These are phyloP conservation scores for Hedya salicella DNA, from an alignment of 2,888 invertebrate genomes.

Conservation along the genomic window DNA sequence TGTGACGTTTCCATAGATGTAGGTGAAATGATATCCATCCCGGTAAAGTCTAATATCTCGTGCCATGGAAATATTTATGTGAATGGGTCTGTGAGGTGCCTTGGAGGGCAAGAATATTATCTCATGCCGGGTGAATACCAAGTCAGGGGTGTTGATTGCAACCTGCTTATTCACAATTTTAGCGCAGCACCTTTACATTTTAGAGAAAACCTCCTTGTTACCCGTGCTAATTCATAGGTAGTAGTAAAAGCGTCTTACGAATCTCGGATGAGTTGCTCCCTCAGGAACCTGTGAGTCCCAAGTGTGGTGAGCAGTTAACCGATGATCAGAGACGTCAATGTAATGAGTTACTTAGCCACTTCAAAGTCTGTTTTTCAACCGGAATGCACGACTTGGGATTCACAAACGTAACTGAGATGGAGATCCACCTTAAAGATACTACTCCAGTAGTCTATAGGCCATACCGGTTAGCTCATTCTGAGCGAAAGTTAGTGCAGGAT, in stretches of 20 bases:
- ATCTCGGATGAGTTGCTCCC: too few species aligned
- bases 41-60: background rate
- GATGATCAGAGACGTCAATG: too few species aligned
- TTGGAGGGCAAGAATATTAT: background rate
- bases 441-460: conserved; percentile 42
- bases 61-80: background rate
- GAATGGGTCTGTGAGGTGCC: background rate
- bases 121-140: background rate
- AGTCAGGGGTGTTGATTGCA: background rate
- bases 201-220: too few species aligned
- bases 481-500: conserved; percentile 36
- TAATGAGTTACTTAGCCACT: too few species aligned
- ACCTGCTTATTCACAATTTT: too few species aligned
- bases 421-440: too few species aligned
- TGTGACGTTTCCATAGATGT: background rate
- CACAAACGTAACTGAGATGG: background rate
- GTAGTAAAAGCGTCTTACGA: too few species aligned
- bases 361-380: background rate
- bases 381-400: conserved; percentile 5
- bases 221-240: too few species aligned
- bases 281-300: too few species aligned
- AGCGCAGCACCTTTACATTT: too few species aligned
- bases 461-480: conserved; percentile 41
- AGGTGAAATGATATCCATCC: background rate
- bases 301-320: too few species aligned